A percentile compares a stretch with the other conserved stretches of the same genome.
These are phyloP conservation scores for Spea hammondii DNA, from an alignment of 2,797 vertebrate genomes.

Conservation along the genomic window DNA sequence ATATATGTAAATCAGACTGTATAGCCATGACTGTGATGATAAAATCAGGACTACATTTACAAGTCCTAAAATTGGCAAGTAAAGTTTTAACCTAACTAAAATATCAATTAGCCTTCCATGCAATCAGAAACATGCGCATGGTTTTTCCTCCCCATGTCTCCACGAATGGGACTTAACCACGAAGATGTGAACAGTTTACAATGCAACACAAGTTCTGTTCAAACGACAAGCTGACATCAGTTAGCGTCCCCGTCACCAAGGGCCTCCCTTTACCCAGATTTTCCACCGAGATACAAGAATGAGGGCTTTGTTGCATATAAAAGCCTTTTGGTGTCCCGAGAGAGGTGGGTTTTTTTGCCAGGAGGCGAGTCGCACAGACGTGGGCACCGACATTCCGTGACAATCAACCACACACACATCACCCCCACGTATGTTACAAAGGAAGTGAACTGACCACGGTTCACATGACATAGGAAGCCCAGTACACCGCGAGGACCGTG, in stretches of 20 bases:
- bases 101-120: not conserved
- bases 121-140: not conserved
- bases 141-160: not conserved
- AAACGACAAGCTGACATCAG: conserved; percentile 17
- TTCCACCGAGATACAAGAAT: conserved; percentile 46
- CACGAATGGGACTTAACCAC: not conserved
- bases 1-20: too few relatives aligned
- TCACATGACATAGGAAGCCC: not conserved
- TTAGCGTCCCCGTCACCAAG: conserved; percentile 41
- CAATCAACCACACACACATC: not conserved
- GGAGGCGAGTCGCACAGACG: conserved; percentile 22
- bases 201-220: conserved; percentile 8
- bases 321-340: conserved; percentile 33
- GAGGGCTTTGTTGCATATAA: conserved; percentile 41
- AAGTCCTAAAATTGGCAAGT: too few relatives aligned
- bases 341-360: conserved; percentile 27
- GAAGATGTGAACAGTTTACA: not conserved
- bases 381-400: conserved; percentile 13
- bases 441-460: not conserved
- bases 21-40: too few relatives aligned
- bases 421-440: not conserved
- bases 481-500: not conserved
- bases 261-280: conserved; percentile 39
- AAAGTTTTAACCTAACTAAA: too few relatives aligned
- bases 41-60: too few relatives aligned